A percentile compares a stretch with the other conserved stretches of the same genome.
Evolutionary conservation across 2,797 vertebrate genomes (phyloP).

Genomic region (Iguana delicatissima): DNA sequence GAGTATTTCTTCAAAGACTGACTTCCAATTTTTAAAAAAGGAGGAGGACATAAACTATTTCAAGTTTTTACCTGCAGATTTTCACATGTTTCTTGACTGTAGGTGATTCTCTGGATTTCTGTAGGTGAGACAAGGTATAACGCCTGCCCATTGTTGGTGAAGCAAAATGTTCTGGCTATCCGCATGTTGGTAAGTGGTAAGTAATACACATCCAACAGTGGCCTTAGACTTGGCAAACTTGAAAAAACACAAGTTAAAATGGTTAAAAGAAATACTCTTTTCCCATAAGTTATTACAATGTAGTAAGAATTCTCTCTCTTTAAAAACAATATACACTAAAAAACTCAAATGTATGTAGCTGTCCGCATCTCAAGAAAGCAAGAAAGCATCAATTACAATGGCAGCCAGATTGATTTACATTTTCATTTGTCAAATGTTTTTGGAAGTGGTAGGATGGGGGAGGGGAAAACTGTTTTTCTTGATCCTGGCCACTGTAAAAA

Average conservation of each 20-base stretch:
- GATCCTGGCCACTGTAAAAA: background rate
- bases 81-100: constrained; percentile 98
- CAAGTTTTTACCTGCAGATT: constrained; percentile 90
- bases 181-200: constrained; percentile 98
- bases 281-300: constrained; percentile 20
- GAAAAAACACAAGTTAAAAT: constrained; percentile 59
- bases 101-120: constrained; percentile 98
- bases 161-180: constrained; percentile 99
- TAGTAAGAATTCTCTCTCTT: background rate
- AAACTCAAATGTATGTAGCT: background rate
- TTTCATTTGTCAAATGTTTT: background rate
- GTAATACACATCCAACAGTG: constrained; percentile 97
- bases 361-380: background rate
- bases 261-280: constrained; percentile 35
- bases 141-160: constrained; percentile 97
- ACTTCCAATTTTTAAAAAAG: background rate
- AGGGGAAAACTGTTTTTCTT: background rate
- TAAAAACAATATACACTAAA: background rate
- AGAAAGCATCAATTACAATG: background rate
- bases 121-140: constrained; percentile 97
- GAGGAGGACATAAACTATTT: background rate
- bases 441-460: no score
- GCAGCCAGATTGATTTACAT: background rate
- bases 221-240: constrained; percentile 96
- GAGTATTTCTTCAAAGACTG: background rate